Base-by-base conservation (phyloP, 2,797 vertebrate species). In the Chloroceryle amazona region DNA sequence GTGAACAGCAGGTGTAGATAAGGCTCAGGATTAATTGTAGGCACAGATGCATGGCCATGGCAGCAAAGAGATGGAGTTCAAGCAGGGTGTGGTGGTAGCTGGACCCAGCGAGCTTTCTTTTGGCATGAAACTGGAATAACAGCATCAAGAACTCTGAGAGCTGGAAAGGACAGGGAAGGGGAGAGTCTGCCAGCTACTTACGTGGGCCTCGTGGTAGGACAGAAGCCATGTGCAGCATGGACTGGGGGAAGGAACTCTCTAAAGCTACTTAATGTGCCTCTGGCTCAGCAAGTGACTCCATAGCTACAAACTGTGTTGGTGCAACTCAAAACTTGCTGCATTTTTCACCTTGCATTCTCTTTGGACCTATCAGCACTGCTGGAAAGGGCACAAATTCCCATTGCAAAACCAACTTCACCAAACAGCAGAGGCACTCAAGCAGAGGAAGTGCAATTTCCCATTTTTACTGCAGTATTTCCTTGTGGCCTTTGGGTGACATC, bases 11-110 rank as follows among this genome's bases (percentile, higher is more conserved):
- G 25, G 20, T 41, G 31, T 7, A 81, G 22, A 29, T 22, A 47
- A 75, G n/a, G 73, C 51, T 72, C 10, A 1, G 54, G 16, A 5
- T 31, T 51, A 75, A 60, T 70, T 23, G 13, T 9, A 83, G 63
- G 15, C 17, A n/a, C 3, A 13, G 37, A 42, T 42, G 11, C 0
- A 0, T 37, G 46, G 65, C 61, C 5, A 0, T 29, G 41, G 46
- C 33, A 61, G 25, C 1, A 4, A 26, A 58, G 47, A 72, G 29
- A 39, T 23, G 13, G 47, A 89, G 19, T 28, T 47, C 25, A 51
- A 90, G 55, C 1, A 52, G 19, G 21, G 16, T 78, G 37, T 74
- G 33, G 54, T 93, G 61, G 41, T 44, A 78, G 26, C 39, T 66
- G 60, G 51, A 49, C 41, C 29, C 60, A 58, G 61, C 31, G 49